These are phyloP conservation scores for Helostoma temminkii DNA, from an alignment of 2,797 vertebrate species.

Conservation along the genomic window DNA sequence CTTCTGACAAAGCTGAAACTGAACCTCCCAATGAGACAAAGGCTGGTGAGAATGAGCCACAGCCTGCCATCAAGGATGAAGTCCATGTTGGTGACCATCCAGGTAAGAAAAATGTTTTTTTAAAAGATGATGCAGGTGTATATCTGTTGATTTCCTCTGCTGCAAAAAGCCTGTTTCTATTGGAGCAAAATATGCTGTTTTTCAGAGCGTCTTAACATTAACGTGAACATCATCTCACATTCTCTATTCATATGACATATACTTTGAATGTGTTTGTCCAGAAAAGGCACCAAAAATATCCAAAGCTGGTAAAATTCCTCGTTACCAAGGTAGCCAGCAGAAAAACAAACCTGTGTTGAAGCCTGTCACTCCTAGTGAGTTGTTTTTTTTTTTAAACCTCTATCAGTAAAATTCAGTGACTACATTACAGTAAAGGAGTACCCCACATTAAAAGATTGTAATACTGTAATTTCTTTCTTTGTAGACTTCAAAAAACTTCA, in stretches of 20 bases:
- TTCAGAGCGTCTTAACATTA: background rate
- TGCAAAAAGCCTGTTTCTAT: too few species aligned
- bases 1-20: constrained; percentile 11
- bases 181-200: too few species aligned
- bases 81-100: background rate
- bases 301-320: constrained; percentile 81
- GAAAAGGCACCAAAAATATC: constrained; percentile 29
- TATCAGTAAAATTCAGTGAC: too few species aligned
- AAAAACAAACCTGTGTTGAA: constrained; percentile 74
- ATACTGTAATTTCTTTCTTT: background rate
- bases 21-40: background rate
- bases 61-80: constrained; percentile 31
- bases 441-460: too few species aligned
- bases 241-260: background rate
- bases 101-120: constrained; percentile 25
- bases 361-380: constrained; percentile 91
- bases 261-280: constrained; percentile 20
- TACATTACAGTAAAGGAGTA: background rate
- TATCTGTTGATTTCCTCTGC: too few species aligned
- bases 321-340: constrained; percentile 61
- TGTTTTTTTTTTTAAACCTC: background rate
- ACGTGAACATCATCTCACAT: background rate
- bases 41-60: constrained; percentile 7
- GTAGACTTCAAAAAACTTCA: constrained; percentile 96
- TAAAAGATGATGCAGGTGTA: too few species aligned